Conservation (phyloP, 1,140 invertebrate genomes). For the Heliconius nattereri region DNA sequence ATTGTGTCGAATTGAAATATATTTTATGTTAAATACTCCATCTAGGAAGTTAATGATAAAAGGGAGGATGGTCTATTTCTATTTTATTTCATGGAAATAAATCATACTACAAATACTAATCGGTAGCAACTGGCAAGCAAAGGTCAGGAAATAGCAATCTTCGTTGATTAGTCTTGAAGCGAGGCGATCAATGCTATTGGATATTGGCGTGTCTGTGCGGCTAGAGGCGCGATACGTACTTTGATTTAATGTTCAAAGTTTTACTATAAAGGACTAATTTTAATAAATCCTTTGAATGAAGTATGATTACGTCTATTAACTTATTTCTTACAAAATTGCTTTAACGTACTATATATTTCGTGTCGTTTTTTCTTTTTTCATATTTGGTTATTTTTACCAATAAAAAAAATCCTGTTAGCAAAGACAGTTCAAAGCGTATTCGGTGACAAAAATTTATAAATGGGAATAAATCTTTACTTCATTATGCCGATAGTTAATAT, state of each 20-base stretch:
- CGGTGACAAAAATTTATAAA: too few relatives aligned
- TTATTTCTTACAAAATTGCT: too few relatives aligned
- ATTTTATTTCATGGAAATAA: neutral
- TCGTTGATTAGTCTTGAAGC: slow-evolving; percentile 4
- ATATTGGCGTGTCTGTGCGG: neutral
- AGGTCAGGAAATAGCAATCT: slow-evolving; percentile 11
- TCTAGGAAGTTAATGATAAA: neutral
- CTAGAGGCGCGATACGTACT: neutral
- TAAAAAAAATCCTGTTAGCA: too few relatives aligned
- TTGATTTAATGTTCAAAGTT: slow-evolving; percentile 9
- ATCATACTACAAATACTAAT: neutral
- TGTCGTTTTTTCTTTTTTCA: too few relatives aligned
- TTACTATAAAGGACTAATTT: neutral
- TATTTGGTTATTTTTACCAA: too few relatives aligned
- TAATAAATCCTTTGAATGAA: neutral
- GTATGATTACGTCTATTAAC: neutral
- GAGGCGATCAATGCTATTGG: slow-evolving; percentile 9
- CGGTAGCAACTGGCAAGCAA: neutral
- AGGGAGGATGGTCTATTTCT: neutral
- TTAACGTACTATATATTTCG: too few relatives aligned
- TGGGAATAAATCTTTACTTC: too few relatives aligned
- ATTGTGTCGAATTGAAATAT: too few relatives aligned
- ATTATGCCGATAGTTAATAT: too few relatives aligned
- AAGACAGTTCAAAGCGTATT: too few relatives aligned
- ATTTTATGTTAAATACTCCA: neutral